Conservation (phyloP, 2,888 invertebrate species). For the Agrypnus murinus region DNA sequence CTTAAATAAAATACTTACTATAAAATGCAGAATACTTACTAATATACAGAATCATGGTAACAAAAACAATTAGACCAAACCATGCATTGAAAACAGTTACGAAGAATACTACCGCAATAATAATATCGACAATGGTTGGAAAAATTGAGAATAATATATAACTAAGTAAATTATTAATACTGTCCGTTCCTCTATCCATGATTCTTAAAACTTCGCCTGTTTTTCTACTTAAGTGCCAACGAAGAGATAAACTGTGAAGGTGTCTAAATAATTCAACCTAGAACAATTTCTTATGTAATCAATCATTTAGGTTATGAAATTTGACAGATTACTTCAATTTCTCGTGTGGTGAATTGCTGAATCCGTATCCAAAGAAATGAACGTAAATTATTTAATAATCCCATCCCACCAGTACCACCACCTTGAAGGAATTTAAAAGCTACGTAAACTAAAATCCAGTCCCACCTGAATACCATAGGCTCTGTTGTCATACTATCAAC, state of each 20-base stretch:
- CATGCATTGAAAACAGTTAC: conserved; percentile 90
- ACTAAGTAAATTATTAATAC: conserved; percentile 94
- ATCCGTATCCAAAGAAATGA: conserved; percentile 96
- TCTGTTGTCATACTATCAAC: conserved; percentile 84
- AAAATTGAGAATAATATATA: conserved; percentile 94
- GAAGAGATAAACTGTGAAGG: conserved; percentile 90
- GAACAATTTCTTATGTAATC: conserved; percentile 64
- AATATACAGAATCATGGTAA: conserved; percentile 94
- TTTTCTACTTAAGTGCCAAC: conserved; percentile 96
- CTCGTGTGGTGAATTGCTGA: conserved; percentile 95
- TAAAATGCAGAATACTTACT: conserved; percentile 76
- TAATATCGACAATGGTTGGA: conserved; percentile 94
- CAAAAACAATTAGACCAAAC: conserved; percentile 96
- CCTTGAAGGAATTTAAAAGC: conserved; percentile 95
- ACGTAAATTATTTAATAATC: conserved; percentile 92
- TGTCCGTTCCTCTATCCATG: conserved; percentile 98
- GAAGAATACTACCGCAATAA: conserved; percentile 94
- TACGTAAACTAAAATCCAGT: conserved; percentile 90
- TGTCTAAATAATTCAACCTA: conserved; percentile 89
- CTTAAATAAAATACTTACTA: too few relatives aligned
- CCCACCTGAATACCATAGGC: conserved; percentile 86
- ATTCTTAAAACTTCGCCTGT: conserved; percentile 97
- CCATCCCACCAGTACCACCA: conserved; percentile 94
- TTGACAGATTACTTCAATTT: conserved; percentile 87
- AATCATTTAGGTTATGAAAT: too few relatives aligned